phyloP scores from a whole-genome alignment of 2,797 vertebrate species.

The Heteromormyrus szaboi region DNA sequence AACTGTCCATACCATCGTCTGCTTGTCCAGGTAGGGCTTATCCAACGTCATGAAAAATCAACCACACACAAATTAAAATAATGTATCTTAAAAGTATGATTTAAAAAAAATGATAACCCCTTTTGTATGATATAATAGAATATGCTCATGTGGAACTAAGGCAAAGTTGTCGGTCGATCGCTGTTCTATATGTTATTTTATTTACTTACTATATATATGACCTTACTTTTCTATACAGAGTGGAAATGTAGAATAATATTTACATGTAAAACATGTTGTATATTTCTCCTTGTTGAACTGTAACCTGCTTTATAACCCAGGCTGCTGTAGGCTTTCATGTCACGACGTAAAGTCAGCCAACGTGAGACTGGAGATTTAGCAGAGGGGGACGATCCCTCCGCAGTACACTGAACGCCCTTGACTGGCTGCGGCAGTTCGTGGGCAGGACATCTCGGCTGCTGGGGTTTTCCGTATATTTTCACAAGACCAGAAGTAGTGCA shows the following conservation, averaged over 20 bases:
- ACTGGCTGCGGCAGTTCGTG: conserved; percentile 47
- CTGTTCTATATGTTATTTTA: background rate
- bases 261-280: background rate
- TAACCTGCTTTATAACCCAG: background rate
- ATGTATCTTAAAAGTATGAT: background rate
- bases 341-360: background rate
- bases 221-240: background rate
- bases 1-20: background rate
- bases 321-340: background rate
- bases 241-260: background rate
- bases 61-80: background rate
- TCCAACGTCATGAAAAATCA: background rate
- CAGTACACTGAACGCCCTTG: conserved; percentile 40
- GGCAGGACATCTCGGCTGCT: conserved; percentile 48
- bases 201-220: background rate
- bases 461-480: conserved; percentile 56
- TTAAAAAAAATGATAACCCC: background rate
- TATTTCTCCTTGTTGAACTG: background rate
- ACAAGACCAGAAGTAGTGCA: conserved; percentile 53
- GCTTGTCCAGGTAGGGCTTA: background rate
- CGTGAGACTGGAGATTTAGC: conserved; percentile 23
- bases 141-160: background rate
- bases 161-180: background rate
- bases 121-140: background rate
- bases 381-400: conserved; percentile 35